Conservation (phyloP, 2,888 invertebrate species). For the Tanytarsus gracilentus region DNA sequence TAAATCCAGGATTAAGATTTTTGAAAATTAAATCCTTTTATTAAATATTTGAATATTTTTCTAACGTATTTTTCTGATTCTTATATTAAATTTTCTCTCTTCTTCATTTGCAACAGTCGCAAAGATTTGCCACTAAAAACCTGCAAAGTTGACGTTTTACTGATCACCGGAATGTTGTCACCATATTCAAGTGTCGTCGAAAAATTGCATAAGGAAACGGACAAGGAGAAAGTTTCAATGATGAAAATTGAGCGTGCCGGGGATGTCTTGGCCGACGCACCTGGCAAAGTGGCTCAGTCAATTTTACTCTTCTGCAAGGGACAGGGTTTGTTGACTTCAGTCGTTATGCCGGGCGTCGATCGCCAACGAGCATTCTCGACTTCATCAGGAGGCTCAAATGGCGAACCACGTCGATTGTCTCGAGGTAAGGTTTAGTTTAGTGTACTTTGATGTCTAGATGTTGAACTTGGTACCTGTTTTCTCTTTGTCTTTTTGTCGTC, state of each 20-base stretch:
- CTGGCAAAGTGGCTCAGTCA: constrained; percentile 77
- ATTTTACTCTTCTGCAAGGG: constrained; percentile 83
- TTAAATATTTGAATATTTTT: too few species aligned
- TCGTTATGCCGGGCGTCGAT: constrained; percentile 72
- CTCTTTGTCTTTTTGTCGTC: neutral
- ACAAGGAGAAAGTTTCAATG: constrained; percentile 73
- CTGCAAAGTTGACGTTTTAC: constrained; percentile 66
- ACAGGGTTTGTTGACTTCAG: constrained; percentile 70
- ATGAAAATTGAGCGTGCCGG: constrained; percentile 77
- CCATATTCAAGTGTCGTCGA: constrained; percentile 73
- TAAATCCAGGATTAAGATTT: too few species aligned
- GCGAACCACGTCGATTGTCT: constrained; percentile 44
- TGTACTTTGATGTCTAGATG: neutral
- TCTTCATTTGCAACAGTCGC: constrained; percentile 57
- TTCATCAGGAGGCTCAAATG: constrained; percentile 48
- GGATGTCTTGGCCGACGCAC: constrained; percentile 82
- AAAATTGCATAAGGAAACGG: constrained; percentile 65
- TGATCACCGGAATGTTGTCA: constrained; percentile 70
- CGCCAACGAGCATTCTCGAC: constrained; percentile 52
- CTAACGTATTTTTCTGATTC: neutral
- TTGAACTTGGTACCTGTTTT: too few species aligned
- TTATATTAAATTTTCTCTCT: constrained; percentile 15
- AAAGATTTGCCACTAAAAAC: constrained; percentile 61
- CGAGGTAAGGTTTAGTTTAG: constrained; percentile 36
- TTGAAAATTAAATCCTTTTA: too few species aligned